These are phyloP conservation scores for Lymantria monacha DNA, from an alignment of 2,888 invertebrate species.

Conservation along the genomic window DNA sequence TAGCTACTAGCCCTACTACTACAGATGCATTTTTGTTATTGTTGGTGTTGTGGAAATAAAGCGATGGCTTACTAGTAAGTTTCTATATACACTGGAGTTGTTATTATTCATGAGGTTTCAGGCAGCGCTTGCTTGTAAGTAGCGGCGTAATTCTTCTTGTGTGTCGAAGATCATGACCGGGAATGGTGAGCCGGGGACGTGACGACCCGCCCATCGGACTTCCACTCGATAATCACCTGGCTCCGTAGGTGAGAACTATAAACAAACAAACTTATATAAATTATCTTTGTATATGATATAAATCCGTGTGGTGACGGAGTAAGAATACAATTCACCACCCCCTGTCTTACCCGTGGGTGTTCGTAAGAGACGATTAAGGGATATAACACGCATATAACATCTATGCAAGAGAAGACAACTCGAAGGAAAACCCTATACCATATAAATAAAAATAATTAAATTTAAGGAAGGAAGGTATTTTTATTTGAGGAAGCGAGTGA, in stretches of 20 bases:
- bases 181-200: conserved; percentile 99
- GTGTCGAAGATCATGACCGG: conserved; percentile 99
- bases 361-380: no score
- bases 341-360: no score
- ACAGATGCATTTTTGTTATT: neutral
- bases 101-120: conserved; percentile 24
- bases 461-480: no score
- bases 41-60: neutral
- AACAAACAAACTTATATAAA: conserved; percentile 7
- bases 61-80: neutral
- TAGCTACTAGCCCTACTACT: neutral
- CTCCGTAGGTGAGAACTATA: conserved; percentile 97
- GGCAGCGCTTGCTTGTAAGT: conserved; percentile 74
- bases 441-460: no score
- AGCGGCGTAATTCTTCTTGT: conserved; percentile 94
- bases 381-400: no score
- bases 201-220: conserved; percentile 96
- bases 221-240: conserved; percentile 99
- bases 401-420: no score
- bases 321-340: no score
- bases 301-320: no score
- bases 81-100: neutral
- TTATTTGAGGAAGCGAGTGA: no score
- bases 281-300: no score
- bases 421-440: no score